A percentile compares a stretch with the other conserved stretches of the same genome.
Evolutionary conservation across 2,888 invertebrate species (phyloP).

Genomic region (Julus scanicus): DNA sequence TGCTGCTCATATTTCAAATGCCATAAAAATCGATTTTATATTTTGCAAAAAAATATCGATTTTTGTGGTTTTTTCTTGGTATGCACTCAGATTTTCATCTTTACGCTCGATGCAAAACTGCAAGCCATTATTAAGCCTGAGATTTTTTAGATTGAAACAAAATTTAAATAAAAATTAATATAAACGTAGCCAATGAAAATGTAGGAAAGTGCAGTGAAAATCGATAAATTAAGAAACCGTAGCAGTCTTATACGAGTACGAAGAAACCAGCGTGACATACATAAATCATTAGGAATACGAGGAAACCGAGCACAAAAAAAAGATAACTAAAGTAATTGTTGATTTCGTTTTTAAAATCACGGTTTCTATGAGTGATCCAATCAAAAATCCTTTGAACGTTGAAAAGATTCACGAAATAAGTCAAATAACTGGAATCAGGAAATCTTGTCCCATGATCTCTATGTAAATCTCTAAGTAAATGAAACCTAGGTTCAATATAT

Average conservation of each 20-base stretch:
- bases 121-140: conserved; percentile 36
- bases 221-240: conserved; percentile 30
- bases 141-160: conserved; percentile 45
- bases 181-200: conserved; percentile 36
- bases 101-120: conserved; percentile 43
- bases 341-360: neutral
- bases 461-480: neutral
- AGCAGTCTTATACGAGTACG: neutral
- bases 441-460: neutral
- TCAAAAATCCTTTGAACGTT: neutral
- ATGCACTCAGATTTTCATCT: conserved; percentile 40
- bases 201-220: conserved; percentile 8
- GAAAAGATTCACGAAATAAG: neutral
- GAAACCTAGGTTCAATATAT: too few relatives aligned
- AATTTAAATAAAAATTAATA: conserved; percentile 47
- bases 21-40: conserved; percentile 47
- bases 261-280: neutral
- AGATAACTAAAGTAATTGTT: conserved; percentile 18
- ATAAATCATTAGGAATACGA: neutral
- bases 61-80: neutral
- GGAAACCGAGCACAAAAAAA: conserved; percentile 8
- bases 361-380: neutral
- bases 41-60: conserved; percentile 41
- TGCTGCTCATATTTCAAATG: conserved; percentile 47
- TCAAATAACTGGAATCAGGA: neutral